Percentiles rank a stretch among this genome's conserved stretches.
Conservation (phyloP, 2,797 vertebrate genomes). For the Synanceia verrucosa region DNA sequence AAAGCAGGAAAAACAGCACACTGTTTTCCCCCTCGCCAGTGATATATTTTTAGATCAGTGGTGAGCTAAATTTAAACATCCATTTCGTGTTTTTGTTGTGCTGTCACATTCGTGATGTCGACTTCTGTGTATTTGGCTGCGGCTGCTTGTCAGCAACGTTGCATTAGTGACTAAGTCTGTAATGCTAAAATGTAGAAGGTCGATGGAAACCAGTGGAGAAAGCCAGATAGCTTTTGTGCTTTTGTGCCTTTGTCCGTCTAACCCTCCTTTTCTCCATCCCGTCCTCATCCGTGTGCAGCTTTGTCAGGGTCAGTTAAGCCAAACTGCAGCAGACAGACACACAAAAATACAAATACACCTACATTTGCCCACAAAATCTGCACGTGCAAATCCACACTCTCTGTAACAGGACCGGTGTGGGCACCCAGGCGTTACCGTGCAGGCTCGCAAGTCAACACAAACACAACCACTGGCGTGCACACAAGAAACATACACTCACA, state of each 20-base stretch:
- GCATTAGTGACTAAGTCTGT: conserved; percentile 5
- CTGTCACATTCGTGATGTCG: conserved; percentile 28
- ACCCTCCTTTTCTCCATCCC: neutral
- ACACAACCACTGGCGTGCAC: conserved; percentile 35
- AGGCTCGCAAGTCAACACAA: conserved; percentile 25
- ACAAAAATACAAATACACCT: conserved; percentile 4
- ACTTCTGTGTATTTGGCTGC: conserved; percentile 27
- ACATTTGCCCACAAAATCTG: neutral
- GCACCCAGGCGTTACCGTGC: conserved; percentile 19
- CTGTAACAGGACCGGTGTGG: neutral
- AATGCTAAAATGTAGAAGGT: conserved; percentile 21
- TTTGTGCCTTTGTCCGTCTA: conserved; percentile 12
- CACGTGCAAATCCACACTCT: conserved; percentile 15
- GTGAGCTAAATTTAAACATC: conserved; percentile 64
- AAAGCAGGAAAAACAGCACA: conserved; percentile 47
- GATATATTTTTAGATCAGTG: conserved; percentile 68
- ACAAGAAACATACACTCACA: conserved; percentile 49
- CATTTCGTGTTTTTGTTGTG: conserved; percentile 46
- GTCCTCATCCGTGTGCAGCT: conserved; percentile 34
- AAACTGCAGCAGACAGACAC: conserved; percentile 28
- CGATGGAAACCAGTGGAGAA: neutral
- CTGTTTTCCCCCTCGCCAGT: conserved; percentile 29
- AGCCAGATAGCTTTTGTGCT: conserved; percentile 16
- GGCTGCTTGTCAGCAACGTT: conserved; percentile 26
- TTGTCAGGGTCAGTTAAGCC: conserved; percentile 57